Conservation (phyloP, 2,113 vertebrate genomes). For the Eulacestoma nigropectus region DNA sequence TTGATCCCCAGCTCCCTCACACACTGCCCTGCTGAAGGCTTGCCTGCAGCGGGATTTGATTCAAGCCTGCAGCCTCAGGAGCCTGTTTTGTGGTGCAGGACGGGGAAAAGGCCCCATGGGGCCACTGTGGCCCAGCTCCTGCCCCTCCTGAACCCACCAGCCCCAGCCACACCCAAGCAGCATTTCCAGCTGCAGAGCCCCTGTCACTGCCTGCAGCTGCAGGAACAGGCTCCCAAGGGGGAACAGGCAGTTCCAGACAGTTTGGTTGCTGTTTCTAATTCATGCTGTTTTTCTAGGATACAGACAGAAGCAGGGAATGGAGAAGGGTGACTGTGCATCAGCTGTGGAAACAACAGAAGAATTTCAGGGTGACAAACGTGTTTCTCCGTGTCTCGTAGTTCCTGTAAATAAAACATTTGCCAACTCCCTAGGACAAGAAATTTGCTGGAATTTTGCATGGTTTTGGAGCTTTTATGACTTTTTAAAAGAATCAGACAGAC, state of each 20-base stretch:
- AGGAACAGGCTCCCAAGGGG: neutral
- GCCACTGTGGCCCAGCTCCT: neutral
- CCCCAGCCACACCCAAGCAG: neutral
- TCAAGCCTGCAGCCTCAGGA: neutral
- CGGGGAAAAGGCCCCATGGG: neutral
- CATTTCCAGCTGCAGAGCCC: neutral
- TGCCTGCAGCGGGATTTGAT: rapidly evolving
- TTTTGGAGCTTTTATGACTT: neutral
- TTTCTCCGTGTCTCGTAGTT: neutral
- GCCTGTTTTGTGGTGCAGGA: neutral
- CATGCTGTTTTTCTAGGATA: neutral
- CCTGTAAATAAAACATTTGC: neutral
- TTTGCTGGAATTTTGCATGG: neutral
- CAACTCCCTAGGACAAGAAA: neutral
- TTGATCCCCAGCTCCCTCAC: neutral
- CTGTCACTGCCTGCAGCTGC: neutral
- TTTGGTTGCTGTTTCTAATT: neutral
- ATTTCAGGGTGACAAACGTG: neutral
- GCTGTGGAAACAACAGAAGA: neutral
- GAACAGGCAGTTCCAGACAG: neutral
- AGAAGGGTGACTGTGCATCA: neutral
- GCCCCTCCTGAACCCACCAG: neutral
- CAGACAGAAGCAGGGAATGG: neutral
- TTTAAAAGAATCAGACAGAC: neutral
- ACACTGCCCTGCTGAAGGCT: neutral